Base-by-base conservation (phyloP, 2,113 vertebrate species). In the Ahaetulla prasina region DNA sequence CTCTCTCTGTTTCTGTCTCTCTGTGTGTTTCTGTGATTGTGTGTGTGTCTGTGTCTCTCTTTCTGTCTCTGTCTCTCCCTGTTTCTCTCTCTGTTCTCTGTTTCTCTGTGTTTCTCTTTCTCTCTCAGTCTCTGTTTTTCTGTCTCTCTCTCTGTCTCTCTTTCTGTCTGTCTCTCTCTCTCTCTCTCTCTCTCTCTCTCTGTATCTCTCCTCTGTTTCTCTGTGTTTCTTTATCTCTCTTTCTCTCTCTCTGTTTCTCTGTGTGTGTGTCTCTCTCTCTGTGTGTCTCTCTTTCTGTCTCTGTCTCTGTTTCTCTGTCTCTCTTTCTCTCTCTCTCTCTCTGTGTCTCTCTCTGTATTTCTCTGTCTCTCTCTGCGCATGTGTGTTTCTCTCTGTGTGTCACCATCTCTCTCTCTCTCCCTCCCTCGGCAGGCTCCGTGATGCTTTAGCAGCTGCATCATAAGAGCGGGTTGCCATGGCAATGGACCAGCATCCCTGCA, bases 381-480 rank as follows among this genome's bases (percentile, higher is more conserved):
- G n/a, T n/a, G n/a, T n/a, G n/a, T n/a, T n/a, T 3, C 43, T 45
- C 43, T 45, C 43, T 45, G 43, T 45, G 43, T 47, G 47, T 4
- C 50, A 10, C 7, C 22, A 8, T 87, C 23, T 57, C 2, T 7
- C 55, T 60, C 60, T 27, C 60, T 22, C 52, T 49, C 27, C 7
- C 1, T 22, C 8, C 80, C 60, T 52, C 63, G 27, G 53, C 53
- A 43, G 60, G 52, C 52, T 3, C 20, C 18, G 2, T 52, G 53
- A 68, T 89, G 53, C 35, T 91, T 89, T 88, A 45, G 35, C 10
- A n/a, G n/a, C 63, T 85, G 45, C 63, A 60, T 80, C 90, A 57
- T 60, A 20, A 8, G 63, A 57, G 30, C 20, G 50, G 1, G 87
- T 93, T 85, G 92, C 30, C 90, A 93, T 89, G 23, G 92, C 92